A percentile compares a stretch with the other conserved stretches of the same genome.
These are phyloP conservation scores for Euplexia lucipara DNA, from an alignment of 2,888 invertebrate species.

Conservation along the genomic window DNA sequence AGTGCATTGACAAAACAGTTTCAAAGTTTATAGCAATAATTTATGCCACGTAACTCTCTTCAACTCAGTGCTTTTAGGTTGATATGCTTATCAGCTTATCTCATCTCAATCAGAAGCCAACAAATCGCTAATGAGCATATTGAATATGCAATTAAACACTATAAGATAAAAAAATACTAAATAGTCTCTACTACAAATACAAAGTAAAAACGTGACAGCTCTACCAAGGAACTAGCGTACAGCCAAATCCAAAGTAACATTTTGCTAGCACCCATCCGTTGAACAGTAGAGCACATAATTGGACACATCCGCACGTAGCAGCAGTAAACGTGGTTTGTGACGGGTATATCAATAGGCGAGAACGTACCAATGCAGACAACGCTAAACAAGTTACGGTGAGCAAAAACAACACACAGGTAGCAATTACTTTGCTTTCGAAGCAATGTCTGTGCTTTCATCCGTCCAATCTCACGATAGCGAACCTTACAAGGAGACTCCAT, in stretches of 20 bases:
- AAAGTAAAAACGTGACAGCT: constrained; percentile 51
- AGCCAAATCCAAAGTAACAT: constrained; percentile 23
- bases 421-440: constrained; percentile 80
- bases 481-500: constrained; percentile 54
- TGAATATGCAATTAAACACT: constrained; percentile 53
- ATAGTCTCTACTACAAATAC: constrained; percentile 38
- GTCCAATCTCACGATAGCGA: constrained; percentile 66
- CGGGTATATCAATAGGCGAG: constrained; percentile 65
- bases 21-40: constrained; percentile 13
- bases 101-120: constrained; percentile 31
- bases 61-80: constrained; percentile 28
- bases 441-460: constrained; percentile 70
- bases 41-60: constrained; percentile 42
- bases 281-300: constrained; percentile 63
- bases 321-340: constrained; percentile 54
- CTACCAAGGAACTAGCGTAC: constrained; percentile 20
- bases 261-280: constrained; percentile 50
- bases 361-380: constrained; percentile 56
- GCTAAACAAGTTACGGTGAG: constrained; percentile 61
- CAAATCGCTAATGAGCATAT: constrained; percentile 54
- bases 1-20: constrained; percentile 2
- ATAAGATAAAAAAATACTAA: constrained; percentile 38
- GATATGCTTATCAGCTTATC: constrained; percentile 38
- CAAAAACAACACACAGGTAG: constrained; percentile 69
- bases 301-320: constrained; percentile 45